Base-by-base conservation (phyloP, 2,888 invertebrate genomes). In the Noctua fimbriata region DNA sequence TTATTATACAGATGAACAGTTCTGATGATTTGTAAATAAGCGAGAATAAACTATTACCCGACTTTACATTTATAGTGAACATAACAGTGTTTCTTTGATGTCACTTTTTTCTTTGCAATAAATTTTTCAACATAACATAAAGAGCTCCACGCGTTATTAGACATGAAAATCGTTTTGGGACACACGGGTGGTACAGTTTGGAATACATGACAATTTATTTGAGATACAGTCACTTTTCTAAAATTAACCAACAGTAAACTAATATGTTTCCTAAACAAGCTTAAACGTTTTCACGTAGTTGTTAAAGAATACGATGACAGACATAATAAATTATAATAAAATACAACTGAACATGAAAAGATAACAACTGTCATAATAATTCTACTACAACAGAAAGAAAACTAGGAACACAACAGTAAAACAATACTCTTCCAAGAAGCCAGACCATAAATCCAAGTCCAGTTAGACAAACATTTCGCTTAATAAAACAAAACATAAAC, bases 41-140 rank as follows among this genome's bases (percentile, higher is more conserved):
- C 58, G 73, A 71, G 83, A 83, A 82, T 90, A 85, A 89, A 88
- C 88, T 86, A 90, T 89, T 88, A 87, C 74, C 49, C 73, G 24
- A 44, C 47, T 84, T 81, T 87, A 91, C 90, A 92, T 94, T 94
- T 93, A 94, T 90, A 81, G 92, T 90, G 86, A 92, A 92, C 92
- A 90, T 92, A 90, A 89, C 87, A 85, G 84, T 88, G 87, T 90
- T 93, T 90, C 95, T 96, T 96, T 96, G 95, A 96, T 95, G 95
- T 95, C 94, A 94, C 92, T 95, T 94, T 95, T 94, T 95, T 94
- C 92, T 88, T 91, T 90, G 91, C 93, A 93, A 85, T 95, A 94
- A 94, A 95, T 94, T 94, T 94, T 95, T 95, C 95, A 93, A 91
- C 91, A 90, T 82, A 92, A 92, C 92, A 93, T 94, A 94, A 93